Conservation (phyloP, 2,888 invertebrate genomes). For the Synergus umbraculus region DNA sequence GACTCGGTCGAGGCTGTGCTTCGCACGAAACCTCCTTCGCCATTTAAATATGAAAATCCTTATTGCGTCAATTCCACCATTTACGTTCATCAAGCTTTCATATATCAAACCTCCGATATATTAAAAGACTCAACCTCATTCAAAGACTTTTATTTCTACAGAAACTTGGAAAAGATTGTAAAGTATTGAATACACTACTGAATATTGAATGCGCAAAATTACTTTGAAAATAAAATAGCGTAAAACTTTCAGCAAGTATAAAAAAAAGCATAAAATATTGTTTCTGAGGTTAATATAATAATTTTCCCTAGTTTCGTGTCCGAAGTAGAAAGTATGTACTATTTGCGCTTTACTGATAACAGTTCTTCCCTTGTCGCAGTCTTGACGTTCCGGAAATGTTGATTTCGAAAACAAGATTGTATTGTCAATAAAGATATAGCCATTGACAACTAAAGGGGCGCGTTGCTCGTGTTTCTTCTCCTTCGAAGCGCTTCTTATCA, state of each 20-base stretch:
- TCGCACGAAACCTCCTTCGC: slow-evolving; percentile 41
- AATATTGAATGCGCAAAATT: background rate
- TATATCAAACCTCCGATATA: background rate
- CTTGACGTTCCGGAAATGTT: background rate
- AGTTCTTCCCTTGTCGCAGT: background rate
- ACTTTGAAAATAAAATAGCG: background rate
- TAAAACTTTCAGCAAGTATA: background rate
- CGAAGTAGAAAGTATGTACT: background rate
- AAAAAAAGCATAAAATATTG: background rate
- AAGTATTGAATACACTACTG: background rate
- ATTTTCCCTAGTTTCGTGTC: background rate
- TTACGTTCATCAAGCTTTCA: background rate
- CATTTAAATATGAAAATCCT: slow-evolving; percentile 25
- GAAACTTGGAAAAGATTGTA: no score
- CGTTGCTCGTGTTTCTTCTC: background rate
- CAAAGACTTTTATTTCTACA: no score
- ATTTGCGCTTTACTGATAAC: background rate
- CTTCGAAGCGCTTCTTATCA: slow-evolving; percentile 62
- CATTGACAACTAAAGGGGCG: slow-evolving; percentile 1
- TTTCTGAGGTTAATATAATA: background rate
- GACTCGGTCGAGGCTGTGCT: slow-evolving; percentile 47
- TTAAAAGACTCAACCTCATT: background rate
- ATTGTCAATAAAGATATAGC: slow-evolving; percentile 24
- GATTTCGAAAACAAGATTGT: slow-evolving; percentile 31
- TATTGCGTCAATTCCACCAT: background rate